phyloP scores from a whole-genome alignment of 2,888 invertebrate species.

The Hydroisotoma schaefferi region DNA sequence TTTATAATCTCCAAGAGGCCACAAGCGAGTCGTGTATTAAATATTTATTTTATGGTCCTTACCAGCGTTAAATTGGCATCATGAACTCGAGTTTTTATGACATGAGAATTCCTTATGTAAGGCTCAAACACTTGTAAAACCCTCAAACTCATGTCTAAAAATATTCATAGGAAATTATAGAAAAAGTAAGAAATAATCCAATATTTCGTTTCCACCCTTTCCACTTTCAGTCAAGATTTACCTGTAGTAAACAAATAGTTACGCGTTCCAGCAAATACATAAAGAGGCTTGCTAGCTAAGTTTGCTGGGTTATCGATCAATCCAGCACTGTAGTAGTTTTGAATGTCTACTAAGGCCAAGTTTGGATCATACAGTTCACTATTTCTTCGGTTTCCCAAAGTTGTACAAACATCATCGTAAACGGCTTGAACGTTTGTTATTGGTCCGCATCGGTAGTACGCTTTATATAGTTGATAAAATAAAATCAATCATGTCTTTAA shows the following conservation, averaged over 20 bases:
- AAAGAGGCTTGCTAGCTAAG: conserved; percentile 27
- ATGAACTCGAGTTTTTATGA: conserved; percentile 19
- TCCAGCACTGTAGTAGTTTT: conserved; percentile 1
- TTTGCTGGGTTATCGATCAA: conserved; percentile 27
- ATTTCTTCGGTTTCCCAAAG: conserved; percentile 4
- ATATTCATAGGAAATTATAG: not conserved
- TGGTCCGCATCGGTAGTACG: conserved; percentile 45
- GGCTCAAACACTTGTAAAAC: conserved; percentile 23
- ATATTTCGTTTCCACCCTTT: not conserved
- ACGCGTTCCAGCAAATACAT: conserved; percentile 27
- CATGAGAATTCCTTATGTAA: conserved; percentile 17
- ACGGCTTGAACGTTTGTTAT: conserved; percentile 17
- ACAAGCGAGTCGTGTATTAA: not conserved
- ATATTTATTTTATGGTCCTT: no score
- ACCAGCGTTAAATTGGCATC: conserved; percentile 27
- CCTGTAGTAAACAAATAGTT: conserved; percentile 38
- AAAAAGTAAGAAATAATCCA: not conserved
- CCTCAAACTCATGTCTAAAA: conserved; percentile 13
- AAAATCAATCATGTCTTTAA: no score
- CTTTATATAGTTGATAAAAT: no score
- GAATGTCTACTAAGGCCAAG: conserved; percentile 21
- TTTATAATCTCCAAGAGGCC: not conserved
- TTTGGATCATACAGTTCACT: not conserved
- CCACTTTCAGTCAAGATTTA: not conserved
- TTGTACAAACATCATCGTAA: conserved; percentile 41